Evolutionary conservation across 2,113 vertebrate genomes (phyloP).

Genomic region (Emydura subglobosa): DNA sequence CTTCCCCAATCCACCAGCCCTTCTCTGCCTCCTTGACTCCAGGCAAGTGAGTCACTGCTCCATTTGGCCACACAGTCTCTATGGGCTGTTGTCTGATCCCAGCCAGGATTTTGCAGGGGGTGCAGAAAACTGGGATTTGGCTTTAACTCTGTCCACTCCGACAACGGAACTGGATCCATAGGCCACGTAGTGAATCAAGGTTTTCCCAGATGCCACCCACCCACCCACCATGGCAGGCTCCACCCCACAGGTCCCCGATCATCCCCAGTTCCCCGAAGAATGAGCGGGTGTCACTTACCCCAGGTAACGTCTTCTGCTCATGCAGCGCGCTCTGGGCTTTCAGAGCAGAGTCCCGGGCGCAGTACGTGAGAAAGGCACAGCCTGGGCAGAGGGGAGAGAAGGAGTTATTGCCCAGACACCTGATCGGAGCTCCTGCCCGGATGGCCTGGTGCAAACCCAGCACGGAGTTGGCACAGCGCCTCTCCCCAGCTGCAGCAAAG

Average conservation of each 20-base stretch:
- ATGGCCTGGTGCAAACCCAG: neutral
- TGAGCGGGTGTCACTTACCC: constrained; percentile 82
- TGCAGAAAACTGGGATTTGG: neutral
- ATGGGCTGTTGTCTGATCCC: too few species aligned
- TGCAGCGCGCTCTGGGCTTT: constrained; percentile 93
- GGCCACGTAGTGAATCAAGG: neutral
- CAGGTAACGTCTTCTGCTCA: constrained; percentile 93
- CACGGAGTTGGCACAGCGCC: too few species aligned
- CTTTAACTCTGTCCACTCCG: neutral
- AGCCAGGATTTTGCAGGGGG: neutral
- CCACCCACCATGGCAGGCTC: neutral
- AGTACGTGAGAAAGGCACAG: constrained; percentile 95
- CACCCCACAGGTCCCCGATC: neutral
- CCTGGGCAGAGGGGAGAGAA: constrained; percentile 78
- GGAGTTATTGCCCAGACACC: neutral
- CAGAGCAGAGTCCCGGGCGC: constrained; percentile 92
- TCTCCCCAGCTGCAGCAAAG: neutral
- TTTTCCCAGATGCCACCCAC: neutral
- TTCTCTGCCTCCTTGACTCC: too few species aligned
- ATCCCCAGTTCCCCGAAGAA: neutral
- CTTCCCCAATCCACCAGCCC: too few species aligned
- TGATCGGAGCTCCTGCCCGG: neutral
- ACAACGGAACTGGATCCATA: neutral
- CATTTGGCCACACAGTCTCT: too few species aligned
- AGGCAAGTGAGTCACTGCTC: too few species aligned